phyloP scores from a whole-genome alignment of 1,140 invertebrate genomes.

The Hypothenemus hampei region DNA sequence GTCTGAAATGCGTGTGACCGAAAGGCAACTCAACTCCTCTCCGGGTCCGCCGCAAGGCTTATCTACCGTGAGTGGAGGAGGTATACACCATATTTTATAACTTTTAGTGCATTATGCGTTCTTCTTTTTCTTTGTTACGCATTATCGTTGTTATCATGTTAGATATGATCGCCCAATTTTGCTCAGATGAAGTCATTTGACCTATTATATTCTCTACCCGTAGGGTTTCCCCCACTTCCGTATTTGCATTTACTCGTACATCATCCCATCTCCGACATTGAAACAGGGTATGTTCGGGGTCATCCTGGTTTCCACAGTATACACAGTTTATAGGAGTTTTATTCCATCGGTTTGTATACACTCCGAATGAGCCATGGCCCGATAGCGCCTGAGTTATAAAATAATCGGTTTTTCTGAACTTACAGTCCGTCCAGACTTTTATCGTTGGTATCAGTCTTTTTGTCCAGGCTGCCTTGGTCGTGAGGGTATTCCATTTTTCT shows the following conservation, averaged over 20 bases:
- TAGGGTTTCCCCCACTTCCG: too few relatives aligned
- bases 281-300: neutral
- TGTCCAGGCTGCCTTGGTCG: conserved; percentile 7
- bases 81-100: too few relatives aligned
- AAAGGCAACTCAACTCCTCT: too few relatives aligned
- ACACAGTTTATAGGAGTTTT: neutral
- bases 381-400: neutral
- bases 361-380: conserved; percentile 2
- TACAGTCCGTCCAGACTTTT: neutral
- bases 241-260: too few relatives aligned
- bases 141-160: too few relatives aligned
- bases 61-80: neutral
- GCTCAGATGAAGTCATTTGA: too few relatives aligned
- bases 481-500: neutral
- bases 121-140: too few relatives aligned
- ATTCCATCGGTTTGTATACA: neutral
- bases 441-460: conserved; percentile 6
- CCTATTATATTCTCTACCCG: too few relatives aligned
- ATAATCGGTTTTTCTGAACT: too few relatives aligned
- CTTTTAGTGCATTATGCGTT: too few relatives aligned
- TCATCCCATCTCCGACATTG: neutral
- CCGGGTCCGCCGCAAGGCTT: neutral
- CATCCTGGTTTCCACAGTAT: neutral
- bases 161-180: neutral
- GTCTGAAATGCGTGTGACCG: neutral